Evolutionary conservation across 1,140 invertebrate species (phyloP), one percentile per base, ranked within the genome.

Genomic region (Nomia melanderi): DNA sequence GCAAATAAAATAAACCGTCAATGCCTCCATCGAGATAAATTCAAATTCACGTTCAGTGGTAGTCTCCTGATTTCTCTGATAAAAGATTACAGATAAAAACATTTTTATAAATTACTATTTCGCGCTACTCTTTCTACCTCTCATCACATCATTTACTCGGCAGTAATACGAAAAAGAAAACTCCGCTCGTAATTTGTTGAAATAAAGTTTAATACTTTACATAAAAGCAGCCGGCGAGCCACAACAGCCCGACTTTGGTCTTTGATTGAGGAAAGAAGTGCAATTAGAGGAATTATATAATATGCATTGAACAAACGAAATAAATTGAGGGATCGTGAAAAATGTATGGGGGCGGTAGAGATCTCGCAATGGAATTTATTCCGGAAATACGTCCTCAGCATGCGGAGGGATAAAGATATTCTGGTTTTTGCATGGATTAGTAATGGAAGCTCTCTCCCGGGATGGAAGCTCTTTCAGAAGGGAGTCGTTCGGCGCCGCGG

Each of bases 351-450:
- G 29, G 39, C 27, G 56, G 65, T 20, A 47, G 29, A 79, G 71
- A 79, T 57, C 67, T 83, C 81, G 63, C 65, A 82, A 80, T 81
- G 84, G 88, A 92, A 90, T 91, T 92, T 91, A 91, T 92, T 91
- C 90, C 88, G 90, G 89, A 91, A 91, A 91, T 91, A 92, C 90
- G 89, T 91, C 89, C 87, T 89, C 88, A 87, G 89, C 87, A 89
- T 88, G 86, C 88, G 87, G 87, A 90, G 89, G 90, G 90, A 91
- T 92, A 91, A 92, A 91, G 90, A 91, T 92, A 91, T 91, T 92
- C 90, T 89, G 90, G 89, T 91, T 92, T 92, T 92, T 92, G 91
- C 91, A 91, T 92, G 90, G 90, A 91, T 91, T 92, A 91, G 91
- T 91, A 92, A 91, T 91, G 89, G 89, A 91, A 91, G 90, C 90